Conservation (phyloP, 1,140 invertebrate species). For the Acarapis woodi region DNA sequence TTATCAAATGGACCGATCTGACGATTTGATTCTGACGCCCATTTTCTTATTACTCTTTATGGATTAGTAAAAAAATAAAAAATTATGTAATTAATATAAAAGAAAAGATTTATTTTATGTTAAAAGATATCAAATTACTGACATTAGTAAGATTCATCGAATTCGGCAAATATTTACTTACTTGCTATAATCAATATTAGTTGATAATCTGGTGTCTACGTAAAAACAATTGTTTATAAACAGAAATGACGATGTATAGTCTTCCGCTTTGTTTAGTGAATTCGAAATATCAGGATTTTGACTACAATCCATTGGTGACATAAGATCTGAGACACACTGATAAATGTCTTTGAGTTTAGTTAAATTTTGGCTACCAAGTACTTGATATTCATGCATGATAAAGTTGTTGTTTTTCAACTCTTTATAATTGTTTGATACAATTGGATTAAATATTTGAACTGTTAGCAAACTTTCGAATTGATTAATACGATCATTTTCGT, state of each 20-base stretch:
- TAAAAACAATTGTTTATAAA: slow-evolving; percentile 49
- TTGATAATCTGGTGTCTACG: slow-evolving; percentile 29
- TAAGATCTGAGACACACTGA: slow-evolving; percentile 30
- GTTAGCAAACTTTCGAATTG: slow-evolving; percentile 4
- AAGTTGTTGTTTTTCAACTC: neutral
- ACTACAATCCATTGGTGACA: slow-evolving; percentile 28
- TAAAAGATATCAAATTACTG: neutral
- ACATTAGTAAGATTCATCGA: neutral
- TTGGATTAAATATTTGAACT: slow-evolving; percentile 11
- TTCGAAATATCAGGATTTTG: slow-evolving; percentile 20
- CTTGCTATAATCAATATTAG: slow-evolving; percentile 30
- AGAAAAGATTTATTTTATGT: neutral
- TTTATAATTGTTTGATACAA: neutral
- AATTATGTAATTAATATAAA: neutral
- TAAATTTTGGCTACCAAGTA: slow-evolving; percentile 30
- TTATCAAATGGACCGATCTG: slow-evolving; percentile 25
- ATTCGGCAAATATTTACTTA: slow-evolving; percentile 10
- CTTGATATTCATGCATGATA: slow-evolving; percentile 22
- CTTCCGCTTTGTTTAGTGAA: slow-evolving; percentile 22
- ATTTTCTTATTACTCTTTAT: slow-evolving; percentile 24
- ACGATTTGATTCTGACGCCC: slow-evolving; percentile 22
- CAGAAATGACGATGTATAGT: slow-evolving; percentile 39
- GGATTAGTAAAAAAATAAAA: slow-evolving; percentile 1
- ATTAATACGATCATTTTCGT: neutral
- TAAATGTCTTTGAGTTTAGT: slow-evolving; percentile 32